These are phyloP conservation scores for Mimumesa dahlbomi DNA, from an alignment of 2,888 invertebrate species.

Conservation along the genomic window DNA sequence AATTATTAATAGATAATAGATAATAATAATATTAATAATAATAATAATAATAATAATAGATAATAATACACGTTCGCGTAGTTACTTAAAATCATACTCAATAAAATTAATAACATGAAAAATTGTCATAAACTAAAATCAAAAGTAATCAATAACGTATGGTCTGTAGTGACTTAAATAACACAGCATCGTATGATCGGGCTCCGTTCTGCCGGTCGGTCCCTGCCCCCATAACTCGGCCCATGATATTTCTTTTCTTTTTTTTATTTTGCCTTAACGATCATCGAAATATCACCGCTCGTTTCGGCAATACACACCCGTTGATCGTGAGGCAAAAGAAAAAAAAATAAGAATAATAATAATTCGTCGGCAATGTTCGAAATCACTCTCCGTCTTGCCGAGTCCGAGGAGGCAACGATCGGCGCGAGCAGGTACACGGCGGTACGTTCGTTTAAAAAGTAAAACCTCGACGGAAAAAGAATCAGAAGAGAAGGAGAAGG, in stretches of 20 bases:
- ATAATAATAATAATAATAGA: constrained; percentile 57
- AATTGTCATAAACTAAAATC: constrained; percentile 78
- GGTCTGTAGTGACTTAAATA: constrained; percentile 79
- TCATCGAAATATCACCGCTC: neutral
- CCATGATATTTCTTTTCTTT: too few relatives aligned
- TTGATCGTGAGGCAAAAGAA: too few relatives aligned
- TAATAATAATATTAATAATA: too few relatives aligned
- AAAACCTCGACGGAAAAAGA: constrained; percentile 42
- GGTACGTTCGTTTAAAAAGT: constrained; percentile 56
- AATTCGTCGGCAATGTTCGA: too few relatives aligned
- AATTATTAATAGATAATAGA: constrained; percentile 56
- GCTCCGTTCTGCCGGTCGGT: constrained; percentile 57
- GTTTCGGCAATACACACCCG: constrained; percentile 1
- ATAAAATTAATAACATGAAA: constrained; percentile 80
- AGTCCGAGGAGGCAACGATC: constrained; percentile 26
- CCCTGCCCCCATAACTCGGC: too few relatives aligned
- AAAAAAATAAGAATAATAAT: too few relatives aligned
- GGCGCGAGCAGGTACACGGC: constrained; percentile 34
- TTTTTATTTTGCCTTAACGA: too few relatives aligned
- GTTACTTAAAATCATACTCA: constrained; percentile 74
- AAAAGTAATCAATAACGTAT: constrained; percentile 78
- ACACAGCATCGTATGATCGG: constrained; percentile 79
- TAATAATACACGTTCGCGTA: constrained; percentile 66
- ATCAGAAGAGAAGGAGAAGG: constrained; percentile 1
- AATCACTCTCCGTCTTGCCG: too few relatives aligned